phyloP scores from a whole-genome alignment of 2,888 invertebrate species.

The Drosophila prostipennis region DNA sequence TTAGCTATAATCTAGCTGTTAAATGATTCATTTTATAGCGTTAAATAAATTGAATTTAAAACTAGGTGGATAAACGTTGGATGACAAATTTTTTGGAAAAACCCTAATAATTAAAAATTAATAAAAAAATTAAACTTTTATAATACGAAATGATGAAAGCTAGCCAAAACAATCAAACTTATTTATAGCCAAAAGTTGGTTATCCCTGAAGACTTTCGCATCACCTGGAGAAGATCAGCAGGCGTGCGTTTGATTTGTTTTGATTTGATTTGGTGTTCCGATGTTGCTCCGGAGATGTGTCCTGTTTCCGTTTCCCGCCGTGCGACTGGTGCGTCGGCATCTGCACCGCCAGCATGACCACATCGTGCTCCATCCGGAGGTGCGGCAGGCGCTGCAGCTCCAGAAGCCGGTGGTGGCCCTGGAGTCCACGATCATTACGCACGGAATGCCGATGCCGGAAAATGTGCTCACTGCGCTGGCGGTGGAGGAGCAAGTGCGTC shows the following conservation, averaged over 20 bases:
- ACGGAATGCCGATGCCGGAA: slow-evolving; percentile 98
- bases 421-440: slow-evolving; percentile 98
- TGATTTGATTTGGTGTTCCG: slow-evolving; percentile 29
- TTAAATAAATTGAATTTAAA: too few species aligned
- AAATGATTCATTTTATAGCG: not conserved
- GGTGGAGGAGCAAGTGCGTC: slow-evolving; percentile 90
- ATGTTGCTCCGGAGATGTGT: slow-evolving; percentile 39
- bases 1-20: not conserved
- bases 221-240: slow-evolving; percentile 25
- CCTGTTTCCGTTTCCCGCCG: slow-evolving; percentile 23
- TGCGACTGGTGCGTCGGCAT: slow-evolving; percentile 1
- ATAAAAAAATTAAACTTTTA: too few species aligned
- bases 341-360: slow-evolving; percentile 29
- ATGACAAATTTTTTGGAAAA: too few species aligned
- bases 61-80: too few species aligned
- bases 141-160: not conserved
- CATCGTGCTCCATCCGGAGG: slow-evolving; percentile 87
- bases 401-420: slow-evolving; percentile 94
- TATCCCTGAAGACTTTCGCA: not conserved
- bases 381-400: slow-evolving; percentile 87
- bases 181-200: not conserved
- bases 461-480: slow-evolving; percentile 93
- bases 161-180: not conserved
- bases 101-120: too few species aligned
- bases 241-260: slow-evolving; percentile 22